A percentile compares a stretch with the other conserved stretches of the same genome.
Evolutionary conservation across 2,113 vertebrate genomes (phyloP).

Genomic region (Heterotilapia buettikoferi): DNA sequence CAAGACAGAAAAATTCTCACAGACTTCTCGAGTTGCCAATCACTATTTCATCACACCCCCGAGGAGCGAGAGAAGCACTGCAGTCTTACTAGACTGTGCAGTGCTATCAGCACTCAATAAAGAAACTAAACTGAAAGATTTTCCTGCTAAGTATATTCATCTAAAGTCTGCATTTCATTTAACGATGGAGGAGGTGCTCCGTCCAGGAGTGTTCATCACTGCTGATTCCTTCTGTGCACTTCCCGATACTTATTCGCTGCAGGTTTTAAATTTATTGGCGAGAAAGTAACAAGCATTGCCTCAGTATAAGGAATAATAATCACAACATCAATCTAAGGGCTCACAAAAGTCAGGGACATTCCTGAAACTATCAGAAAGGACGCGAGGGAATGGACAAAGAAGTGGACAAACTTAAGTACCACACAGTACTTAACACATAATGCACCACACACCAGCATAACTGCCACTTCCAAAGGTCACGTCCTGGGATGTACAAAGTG

Average conservation of each 20-base stretch:
- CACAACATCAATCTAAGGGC: background rate
- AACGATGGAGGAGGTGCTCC: background rate
- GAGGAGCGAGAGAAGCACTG: background rate
- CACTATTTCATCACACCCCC: background rate
- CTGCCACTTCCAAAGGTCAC: background rate
- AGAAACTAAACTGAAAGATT: background rate
- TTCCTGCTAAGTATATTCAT: background rate
- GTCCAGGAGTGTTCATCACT: background rate
- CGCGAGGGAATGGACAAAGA: background rate
- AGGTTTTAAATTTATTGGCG: background rate
- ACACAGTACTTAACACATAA: background rate
- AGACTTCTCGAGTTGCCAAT: background rate
- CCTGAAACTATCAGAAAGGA: background rate
- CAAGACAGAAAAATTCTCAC: background rate
- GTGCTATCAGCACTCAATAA: background rate
- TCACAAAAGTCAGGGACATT: background rate
- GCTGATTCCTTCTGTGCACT: background rate
- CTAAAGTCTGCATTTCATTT: background rate
- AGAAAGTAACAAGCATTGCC: background rate
- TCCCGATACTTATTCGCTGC: background rate
- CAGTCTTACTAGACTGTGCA: background rate
- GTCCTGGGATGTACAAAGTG: background rate
- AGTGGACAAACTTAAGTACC: background rate
- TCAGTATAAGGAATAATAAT: background rate
- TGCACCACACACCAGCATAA: accelerated